A percentile compares a stretch with the other conserved stretches of the same genome.
Conservation (phyloP, 2,797 vertebrate species). For the Scolopax rusticola region DNA sequence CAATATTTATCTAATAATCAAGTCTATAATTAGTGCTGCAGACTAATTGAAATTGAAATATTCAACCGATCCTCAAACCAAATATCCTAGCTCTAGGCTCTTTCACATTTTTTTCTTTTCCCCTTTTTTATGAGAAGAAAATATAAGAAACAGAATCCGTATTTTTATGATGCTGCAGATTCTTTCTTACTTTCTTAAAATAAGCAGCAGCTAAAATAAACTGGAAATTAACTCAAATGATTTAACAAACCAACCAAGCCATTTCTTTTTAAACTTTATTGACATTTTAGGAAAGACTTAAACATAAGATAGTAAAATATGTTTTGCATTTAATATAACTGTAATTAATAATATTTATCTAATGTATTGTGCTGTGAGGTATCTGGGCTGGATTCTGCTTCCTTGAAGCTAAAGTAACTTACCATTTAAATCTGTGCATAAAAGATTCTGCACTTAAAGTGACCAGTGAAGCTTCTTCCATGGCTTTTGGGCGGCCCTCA, state of each 20-base stretch:
- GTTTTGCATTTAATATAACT: neutral
- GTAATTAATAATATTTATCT: neutral
- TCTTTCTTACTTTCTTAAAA: slow-evolving; percentile 2
- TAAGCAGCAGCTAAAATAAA: neutral
- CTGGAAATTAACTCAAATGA: neutral
- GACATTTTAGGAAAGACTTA: neutral
- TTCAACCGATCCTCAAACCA: neutral
- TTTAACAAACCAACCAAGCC: neutral
- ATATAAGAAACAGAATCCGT: neutral
- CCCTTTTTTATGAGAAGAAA: neutral
- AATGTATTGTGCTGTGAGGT: neutral
- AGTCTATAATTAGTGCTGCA: slow-evolving; percentile 12
- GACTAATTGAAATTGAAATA: slow-evolving; percentile 29
- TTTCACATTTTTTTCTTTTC: neutral
- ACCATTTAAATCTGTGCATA: neutral
- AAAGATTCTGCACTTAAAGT: neutral
- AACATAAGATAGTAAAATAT: neutral
- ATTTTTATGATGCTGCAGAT: slow-evolving; percentile 30
- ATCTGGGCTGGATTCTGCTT: neutral
- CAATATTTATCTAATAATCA: slow-evolving; percentile 46
- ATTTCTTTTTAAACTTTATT: neutral
- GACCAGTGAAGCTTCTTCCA: neutral
- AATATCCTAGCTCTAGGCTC: neutral
- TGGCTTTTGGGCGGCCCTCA: neutral
- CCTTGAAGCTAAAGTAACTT: neutral